Evolutionary conservation across 1,140 invertebrate species (phyloP).

Genomic region (Brachionus calyciflorus): DNA sequence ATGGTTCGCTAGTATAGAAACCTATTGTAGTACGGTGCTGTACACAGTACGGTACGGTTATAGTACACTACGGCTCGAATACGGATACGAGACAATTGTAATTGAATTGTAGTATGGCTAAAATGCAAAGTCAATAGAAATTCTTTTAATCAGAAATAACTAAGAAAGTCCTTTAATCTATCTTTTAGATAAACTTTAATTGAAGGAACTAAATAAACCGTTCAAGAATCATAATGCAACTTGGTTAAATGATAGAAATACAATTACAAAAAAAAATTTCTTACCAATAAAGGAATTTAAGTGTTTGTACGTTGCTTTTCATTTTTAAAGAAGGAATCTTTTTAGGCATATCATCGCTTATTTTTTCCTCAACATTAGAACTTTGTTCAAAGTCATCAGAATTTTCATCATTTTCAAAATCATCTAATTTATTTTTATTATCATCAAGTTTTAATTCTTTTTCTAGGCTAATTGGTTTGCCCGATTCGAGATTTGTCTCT

Average conservation of each 20-base stretch:
- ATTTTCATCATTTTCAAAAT: not conserved
- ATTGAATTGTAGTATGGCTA: too few relatives aligned
- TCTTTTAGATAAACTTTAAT: too few relatives aligned
- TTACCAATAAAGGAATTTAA: conserved; percentile 65
- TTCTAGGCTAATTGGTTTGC: not conserved
- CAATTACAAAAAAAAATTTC: conserved; percentile 48
- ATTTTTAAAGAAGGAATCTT: conserved; percentile 61
- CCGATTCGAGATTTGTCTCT: not conserved
- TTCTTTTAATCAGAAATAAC: too few relatives aligned
- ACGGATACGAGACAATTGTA: too few relatives aligned
- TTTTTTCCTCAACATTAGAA: not conserved
- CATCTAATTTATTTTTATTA: not conserved
- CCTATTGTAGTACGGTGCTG: too few relatives aligned
- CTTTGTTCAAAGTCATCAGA: not conserved
- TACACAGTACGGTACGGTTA: too few relatives aligned
- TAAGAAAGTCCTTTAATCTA: too few relatives aligned
- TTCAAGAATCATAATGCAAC: not conserved
- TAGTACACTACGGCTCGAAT: too few relatives aligned
- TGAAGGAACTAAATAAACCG: too few relatives aligned
- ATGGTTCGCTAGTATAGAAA: too few relatives aligned
- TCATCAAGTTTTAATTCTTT: not conserved
- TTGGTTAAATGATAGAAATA: not conserved
- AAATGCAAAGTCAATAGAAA: too few relatives aligned
- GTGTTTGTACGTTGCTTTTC: conserved; percentile 61
- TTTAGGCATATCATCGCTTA: conserved; percentile 49